A percentile compares a stretch with the other conserved stretches of the same genome.
phyloP scores from a whole-genome alignment of 2,797 vertebrate species.

The Hippoglossus hippoglossus region DNA sequence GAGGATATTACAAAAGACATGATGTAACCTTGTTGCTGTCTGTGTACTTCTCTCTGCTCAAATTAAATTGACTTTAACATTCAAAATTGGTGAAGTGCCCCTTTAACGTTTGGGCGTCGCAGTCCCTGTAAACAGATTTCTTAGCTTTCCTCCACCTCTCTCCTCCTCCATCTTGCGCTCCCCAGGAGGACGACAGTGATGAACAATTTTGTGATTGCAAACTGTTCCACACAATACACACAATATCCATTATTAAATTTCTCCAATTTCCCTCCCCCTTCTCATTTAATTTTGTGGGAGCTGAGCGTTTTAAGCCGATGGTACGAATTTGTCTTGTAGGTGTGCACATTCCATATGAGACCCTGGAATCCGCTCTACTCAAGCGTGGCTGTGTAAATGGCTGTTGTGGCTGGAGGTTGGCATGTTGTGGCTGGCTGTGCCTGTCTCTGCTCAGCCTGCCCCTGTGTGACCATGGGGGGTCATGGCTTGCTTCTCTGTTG shows the following conservation, averaged over 20 bases:
- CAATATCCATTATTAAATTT: constrained; percentile 60
- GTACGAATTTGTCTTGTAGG: constrained; percentile 44
- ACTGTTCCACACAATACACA: constrained; percentile 65
- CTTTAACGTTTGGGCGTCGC: constrained; percentile 21
- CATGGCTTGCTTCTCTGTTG: constrained; percentile 42
- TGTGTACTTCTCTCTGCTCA: not conserved
- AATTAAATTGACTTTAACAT: constrained; percentile 13
- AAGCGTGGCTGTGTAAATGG: constrained; percentile 68
- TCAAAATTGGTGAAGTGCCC: not conserved
- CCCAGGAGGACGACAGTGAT: constrained; percentile 46
- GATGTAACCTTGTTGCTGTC: not conserved
- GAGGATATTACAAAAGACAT: constrained; percentile 1
- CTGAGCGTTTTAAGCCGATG: constrained; percentile 53
- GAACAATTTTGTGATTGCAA: constrained; percentile 58
- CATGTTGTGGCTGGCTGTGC: constrained; percentile 81
- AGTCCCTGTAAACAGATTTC: constrained; percentile 10
- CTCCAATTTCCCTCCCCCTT: constrained; percentile 25
- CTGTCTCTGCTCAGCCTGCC: constrained; percentile 51
- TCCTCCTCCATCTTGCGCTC: constrained; percentile 28
- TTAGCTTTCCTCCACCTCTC: constrained; percentile 12
- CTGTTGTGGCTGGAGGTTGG: constrained; percentile 79
- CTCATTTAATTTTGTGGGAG: constrained; percentile 52
- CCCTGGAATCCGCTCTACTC: constrained; percentile 49
- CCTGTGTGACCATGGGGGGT: constrained; percentile 57
- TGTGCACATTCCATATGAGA: constrained; percentile 38